These are phyloP conservation scores for Ophioninae sp. DNA, from an alignment of 2,888 invertebrate genomes.

Conservation along the genomic window DNA sequence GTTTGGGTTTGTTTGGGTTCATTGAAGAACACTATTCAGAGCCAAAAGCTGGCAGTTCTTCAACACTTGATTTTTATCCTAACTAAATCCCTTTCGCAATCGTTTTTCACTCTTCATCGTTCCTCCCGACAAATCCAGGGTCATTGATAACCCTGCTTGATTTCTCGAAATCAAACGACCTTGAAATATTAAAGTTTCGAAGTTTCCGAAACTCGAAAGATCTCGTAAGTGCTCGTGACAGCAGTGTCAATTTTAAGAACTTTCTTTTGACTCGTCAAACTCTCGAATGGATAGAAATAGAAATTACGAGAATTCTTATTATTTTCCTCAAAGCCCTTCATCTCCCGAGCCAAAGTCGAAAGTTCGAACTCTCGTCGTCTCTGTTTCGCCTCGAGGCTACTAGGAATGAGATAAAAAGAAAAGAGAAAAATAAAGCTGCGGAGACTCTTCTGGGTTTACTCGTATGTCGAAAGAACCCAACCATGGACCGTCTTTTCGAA, in stretches of 20 bases:
- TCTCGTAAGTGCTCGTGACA: conserved; percentile 11
- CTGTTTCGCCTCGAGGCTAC: conserved; percentile 20
- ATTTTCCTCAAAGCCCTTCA: conserved; percentile 44
- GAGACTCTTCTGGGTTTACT: conserved; percentile 6
- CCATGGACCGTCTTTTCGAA: conserved; percentile 36
- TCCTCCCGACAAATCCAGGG: too few relatives aligned
- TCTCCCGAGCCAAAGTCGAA: conserved; percentile 42
- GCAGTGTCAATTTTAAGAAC: conserved; percentile 44
- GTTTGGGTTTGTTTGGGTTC: too few relatives aligned
- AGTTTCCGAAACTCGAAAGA: conserved; percentile 26
- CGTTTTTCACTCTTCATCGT: too few relatives aligned
- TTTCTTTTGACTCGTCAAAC: conserved; percentile 10
- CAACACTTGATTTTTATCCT: too few relatives aligned
- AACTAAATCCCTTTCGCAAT: too few relatives aligned
- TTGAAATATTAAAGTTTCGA: conserved; percentile 30
- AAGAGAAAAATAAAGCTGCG: conserved; percentile 37
- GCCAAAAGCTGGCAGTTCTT: too few relatives aligned
- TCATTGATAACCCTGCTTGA: too few relatives aligned
- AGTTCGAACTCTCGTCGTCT: conserved; percentile 40
- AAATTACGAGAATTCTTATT: conserved; percentile 47
- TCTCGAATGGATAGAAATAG: not conserved
- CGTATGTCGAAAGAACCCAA: not conserved
- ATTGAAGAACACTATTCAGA: too few relatives aligned
- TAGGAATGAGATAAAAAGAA: conserved; percentile 31
- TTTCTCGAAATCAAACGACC: not conserved